A percentile compares a stretch with the other conserved stretches of the same genome.
These are phyloP conservation scores for Aplodontia rufa DNA, from an alignment of 2,113 vertebrate species.

Conservation along the genomic window DNA sequence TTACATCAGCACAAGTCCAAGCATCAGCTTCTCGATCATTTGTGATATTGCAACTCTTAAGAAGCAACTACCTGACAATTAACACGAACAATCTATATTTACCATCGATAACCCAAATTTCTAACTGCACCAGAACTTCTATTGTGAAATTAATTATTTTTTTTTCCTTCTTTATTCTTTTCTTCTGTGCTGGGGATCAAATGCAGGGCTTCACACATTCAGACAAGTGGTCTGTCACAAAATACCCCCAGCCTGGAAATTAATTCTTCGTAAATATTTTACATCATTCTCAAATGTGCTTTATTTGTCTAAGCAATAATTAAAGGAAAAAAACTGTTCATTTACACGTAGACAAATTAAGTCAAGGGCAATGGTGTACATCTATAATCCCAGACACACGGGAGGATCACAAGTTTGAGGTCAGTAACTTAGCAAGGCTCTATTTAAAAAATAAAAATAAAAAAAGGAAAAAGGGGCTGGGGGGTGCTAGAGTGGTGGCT, in stretches of 20 bases:
- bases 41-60: constrained; percentile 40
- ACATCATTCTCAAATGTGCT: constrained; percentile 25
- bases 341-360: neutral
- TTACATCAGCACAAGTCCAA: constrained; percentile 51
- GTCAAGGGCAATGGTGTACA: neutral
- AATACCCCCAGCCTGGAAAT: neutral
- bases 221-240: neutral
- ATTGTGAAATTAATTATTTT: constrained; percentile 19
- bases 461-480: neutral
- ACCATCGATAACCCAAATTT: constrained; percentile 64
- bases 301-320: constrained; percentile 18
- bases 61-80: constrained; percentile 40
- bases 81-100: constrained; percentile 51
- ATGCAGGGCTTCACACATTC: no score
- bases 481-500: no score
- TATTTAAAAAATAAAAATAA: neutral
- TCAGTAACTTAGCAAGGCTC: neutral
- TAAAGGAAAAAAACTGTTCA: neutral
- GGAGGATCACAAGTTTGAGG: neutral
- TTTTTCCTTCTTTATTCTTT: neutral
- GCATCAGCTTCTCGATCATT: constrained; percentile 51
- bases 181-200: neutral
- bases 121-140: constrained; percentile 36
- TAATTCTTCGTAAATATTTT: neutral
- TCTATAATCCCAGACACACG: neutral